phyloP scores from a whole-genome alignment of 2,888 invertebrate species.

The Crioceris asparagi region DNA sequence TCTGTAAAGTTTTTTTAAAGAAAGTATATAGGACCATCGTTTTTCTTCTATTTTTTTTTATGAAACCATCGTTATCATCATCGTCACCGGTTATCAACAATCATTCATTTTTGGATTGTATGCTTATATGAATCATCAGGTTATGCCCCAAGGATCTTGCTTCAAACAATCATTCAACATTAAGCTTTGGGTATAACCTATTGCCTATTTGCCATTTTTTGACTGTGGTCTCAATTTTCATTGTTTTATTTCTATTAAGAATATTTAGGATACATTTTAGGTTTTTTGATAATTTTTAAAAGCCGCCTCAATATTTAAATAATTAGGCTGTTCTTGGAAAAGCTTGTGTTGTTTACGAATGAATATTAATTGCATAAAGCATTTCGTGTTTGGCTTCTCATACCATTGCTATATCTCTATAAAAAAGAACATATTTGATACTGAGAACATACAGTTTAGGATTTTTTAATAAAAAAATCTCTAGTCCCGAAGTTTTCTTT shows the following conservation, averaged over 20 bases:
- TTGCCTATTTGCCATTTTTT: slow-evolving; percentile 20
- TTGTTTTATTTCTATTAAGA: slow-evolving; percentile 27
- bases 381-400: slow-evolving; percentile 50
- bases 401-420: slow-evolving; percentile 33
- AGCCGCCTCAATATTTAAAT: slow-evolving; percentile 10
- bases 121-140: too few relatives aligned
- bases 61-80: slow-evolving; percentile 16
- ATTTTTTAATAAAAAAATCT: slow-evolving; percentile 48
- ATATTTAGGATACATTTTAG: slow-evolving; percentile 29
- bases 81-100: slow-evolving; percentile 12
- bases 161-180: not conserved
- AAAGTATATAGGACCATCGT: slow-evolving; percentile 25
- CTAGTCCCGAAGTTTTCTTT: slow-evolving; percentile 53
- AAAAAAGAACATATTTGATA: slow-evolving; percentile 44
- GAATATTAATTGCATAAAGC: slow-evolving; percentile 23
- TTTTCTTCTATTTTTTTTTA: slow-evolving; percentile 26
- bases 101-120: too few relatives aligned
- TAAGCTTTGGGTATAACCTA: slow-evolving; percentile 2
- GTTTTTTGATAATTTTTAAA: slow-evolving; percentile 16
- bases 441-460: slow-evolving; percentile 47
- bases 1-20: slow-evolving; percentile 23
- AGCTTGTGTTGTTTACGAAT: slow-evolving; percentile 17
- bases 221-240: slow-evolving; percentile 33
- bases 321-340: too few relatives aligned
- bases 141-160: too few relatives aligned